These are phyloP conservation scores for Aldabrachelys gigantea DNA, from an alignment of 2,113 vertebrate species.

Conservation along the genomic window DNA sequence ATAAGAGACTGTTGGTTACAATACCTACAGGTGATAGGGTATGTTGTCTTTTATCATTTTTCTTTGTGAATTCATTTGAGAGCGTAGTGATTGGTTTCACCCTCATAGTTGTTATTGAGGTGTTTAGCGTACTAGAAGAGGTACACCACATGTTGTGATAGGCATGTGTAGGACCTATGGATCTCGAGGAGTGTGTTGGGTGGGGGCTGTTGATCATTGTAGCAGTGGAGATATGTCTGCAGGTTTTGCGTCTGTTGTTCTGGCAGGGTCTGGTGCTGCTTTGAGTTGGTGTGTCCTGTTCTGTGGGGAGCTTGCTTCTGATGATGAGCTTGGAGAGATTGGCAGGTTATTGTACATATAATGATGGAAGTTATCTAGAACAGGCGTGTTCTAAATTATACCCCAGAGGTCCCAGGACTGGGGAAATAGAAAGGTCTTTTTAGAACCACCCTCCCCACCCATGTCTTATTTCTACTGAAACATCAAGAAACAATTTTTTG, in stretches of 20 bases:
- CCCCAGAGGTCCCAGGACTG: fast-evolving
- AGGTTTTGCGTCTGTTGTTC: neutral
- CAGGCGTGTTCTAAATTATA: neutral
- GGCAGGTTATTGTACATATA: neutral
- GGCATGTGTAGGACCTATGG: neutral
- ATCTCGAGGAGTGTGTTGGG: neutral
- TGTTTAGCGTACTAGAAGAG: neutral
- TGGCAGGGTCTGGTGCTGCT: neutral
- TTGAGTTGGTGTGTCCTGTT: neutral
- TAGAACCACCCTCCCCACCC: neutral
- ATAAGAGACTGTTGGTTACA: neutral
- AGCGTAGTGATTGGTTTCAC: neutral
- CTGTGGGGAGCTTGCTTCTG: neutral
- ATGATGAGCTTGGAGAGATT: neutral
- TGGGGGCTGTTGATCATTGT: neutral
- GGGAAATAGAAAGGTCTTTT: neutral
- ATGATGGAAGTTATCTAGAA: neutral
- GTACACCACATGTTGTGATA: neutral
- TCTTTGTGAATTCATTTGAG: neutral
- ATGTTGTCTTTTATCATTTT: neutral
- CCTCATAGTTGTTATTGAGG: neutral
- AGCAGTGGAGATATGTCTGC: neutral
- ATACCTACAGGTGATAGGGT: neutral
- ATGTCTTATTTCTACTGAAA: neutral
- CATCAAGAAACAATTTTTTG: neutral